Base-by-base conservation (phyloP, 1,140 invertebrate genomes). In the Xylocopa sonorina region DNA sequence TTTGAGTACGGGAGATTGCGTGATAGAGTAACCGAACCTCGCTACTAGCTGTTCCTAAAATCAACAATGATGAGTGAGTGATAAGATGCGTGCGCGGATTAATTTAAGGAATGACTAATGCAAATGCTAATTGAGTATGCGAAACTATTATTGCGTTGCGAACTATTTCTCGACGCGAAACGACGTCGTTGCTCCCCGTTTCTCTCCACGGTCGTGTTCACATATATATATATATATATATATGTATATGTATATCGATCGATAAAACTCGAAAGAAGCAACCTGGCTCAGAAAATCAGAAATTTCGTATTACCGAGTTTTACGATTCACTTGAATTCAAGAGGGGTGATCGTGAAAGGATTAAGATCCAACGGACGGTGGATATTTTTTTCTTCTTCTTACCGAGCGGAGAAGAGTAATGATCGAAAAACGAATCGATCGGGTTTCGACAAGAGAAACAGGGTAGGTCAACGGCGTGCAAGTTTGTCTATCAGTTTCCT, bases 1-100 rank as follows among this genome's bases (percentile, higher is more conserved):
- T 88, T 90, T 85, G 89, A 90, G 86, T 90, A 89, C 88, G 87
- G 88, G 87, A 91, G 88, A 92, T 91, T 91, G 91, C 91, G 91
- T 92, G 91, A 92, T 92, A 92, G 91, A 92, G 90, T 92, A 91
- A 92, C 91, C 90, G 90, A 92, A 92, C 91, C 91, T 92, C 91
- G 91, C 91, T 92, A 91, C 89, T 92, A 92, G 91, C 90, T 92
- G 91, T 92, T 92, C 91, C 91, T 92, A 92, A 87, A 92, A 92
- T 91, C 89, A 92, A 92, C 89, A 91, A 68, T 68, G 64, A 92
- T 91, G 91, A 91, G 90, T 92, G 91, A 92, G 89, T 92, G 91
- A 92, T 92, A 90, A 90, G n/a, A n/a, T n/a, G 89, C 71, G 87
- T 88, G 88, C 89, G 89, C 85, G 88, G 81, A 89, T 85, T 68